Percentiles rank a stretch among this genome's conserved stretches.
Conservation (phyloP, 2,888 invertebrate genomes). For the Eulithis prunata region DNA sequence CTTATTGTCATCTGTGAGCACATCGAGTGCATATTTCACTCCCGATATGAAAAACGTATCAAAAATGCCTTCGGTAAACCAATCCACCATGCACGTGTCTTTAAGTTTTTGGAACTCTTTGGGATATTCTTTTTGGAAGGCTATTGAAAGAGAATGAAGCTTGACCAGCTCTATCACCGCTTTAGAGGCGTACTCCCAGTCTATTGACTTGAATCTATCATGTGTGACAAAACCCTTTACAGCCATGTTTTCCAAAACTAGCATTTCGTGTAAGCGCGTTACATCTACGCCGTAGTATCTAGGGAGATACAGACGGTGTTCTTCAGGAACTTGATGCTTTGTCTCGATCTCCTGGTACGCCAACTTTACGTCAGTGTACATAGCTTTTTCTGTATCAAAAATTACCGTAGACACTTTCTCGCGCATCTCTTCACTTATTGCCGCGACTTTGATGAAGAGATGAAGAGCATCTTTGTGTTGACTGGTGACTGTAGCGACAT, state of each 20-base stretch:
- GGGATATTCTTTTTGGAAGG: conserved; percentile 50
- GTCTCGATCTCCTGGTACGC: conserved; percentile 34
- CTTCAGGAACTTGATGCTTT: conserved; percentile 26
- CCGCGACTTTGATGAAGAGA: conserved; percentile 22
- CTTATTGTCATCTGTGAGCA: conserved; percentile 48
- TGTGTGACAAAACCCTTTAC: conserved; percentile 48
- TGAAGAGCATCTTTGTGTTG: conserved; percentile 6
- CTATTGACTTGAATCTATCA: conserved; percentile 51
- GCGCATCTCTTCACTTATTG: conserved; percentile 9
- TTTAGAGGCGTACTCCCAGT: conserved; percentile 51
- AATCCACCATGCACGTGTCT: not conserved
- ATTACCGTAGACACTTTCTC: not conserved
- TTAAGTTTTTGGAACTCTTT: conserved; percentile 42
- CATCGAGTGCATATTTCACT: conserved; percentile 33
- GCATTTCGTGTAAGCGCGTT: conserved; percentile 44
- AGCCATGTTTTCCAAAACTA: conserved; percentile 54
- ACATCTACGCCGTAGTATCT: conserved; percentile 45
- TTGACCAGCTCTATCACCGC: conserved; percentile 52
- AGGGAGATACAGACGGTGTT: conserved; percentile 43
- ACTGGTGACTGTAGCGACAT: conserved; percentile 16
- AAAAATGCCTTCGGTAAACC: conserved; percentile 3
- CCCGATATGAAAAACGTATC: conserved; percentile 3
- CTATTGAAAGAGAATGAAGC: conserved; percentile 61
- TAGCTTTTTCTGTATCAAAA: conserved; percentile 10
- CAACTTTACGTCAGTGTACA: conserved; percentile 30